Evolutionary conservation across 2,113 vertebrate genomes (phyloP), one percentile per base, ranked within the genome.

Genomic region (Gobius niger): DNA sequence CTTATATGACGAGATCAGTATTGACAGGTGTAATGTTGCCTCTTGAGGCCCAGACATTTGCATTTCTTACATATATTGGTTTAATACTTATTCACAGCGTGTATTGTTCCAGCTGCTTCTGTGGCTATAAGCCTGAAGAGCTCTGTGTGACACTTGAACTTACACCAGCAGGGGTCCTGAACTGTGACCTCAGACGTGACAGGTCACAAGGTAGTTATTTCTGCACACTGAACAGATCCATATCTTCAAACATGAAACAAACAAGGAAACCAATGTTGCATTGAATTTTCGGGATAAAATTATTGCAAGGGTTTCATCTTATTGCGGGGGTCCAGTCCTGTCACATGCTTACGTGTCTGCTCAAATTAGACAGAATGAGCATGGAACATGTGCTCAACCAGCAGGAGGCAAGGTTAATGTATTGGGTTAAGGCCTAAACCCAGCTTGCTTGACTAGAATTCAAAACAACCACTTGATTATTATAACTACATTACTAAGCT

Each of bases 201-300:
- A 82, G 85, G 75, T 85, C 76, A 82, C 0, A 16, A 54, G 67
- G 66, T 54, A 9, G 75, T 84, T 68, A 85, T 82, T 76, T 82
- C 46, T 70, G 78, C 52, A 46, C 56, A 44, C 50, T 78, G 57
- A 82, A 63, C 70, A 81, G 34, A 59, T 0, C 34, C 34, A 60
- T 44, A 60, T 44, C 40, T 16, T 41, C 5, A 9, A 15, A 57
- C 54, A 40, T 40, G 40, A 4, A 16, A 44, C n/a, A 60, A 60
- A 44, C 34, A 7, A 60, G 15, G 19, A 44, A 16, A 60, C 42
- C 14, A 6, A 60, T 15, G 7, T 59, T 59, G 6, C 42, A 41
- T 42, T n/a, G 34, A 9, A 42, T 11, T 47, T 46, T 7, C 2
- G 44, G 3, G 1, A 18, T 10, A 19, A 14, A 42, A 69, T 9